Evolutionary conservation across 2,113 vertebrate species (phyloP).

Genomic region (Microtus ochrogaster): DNA sequence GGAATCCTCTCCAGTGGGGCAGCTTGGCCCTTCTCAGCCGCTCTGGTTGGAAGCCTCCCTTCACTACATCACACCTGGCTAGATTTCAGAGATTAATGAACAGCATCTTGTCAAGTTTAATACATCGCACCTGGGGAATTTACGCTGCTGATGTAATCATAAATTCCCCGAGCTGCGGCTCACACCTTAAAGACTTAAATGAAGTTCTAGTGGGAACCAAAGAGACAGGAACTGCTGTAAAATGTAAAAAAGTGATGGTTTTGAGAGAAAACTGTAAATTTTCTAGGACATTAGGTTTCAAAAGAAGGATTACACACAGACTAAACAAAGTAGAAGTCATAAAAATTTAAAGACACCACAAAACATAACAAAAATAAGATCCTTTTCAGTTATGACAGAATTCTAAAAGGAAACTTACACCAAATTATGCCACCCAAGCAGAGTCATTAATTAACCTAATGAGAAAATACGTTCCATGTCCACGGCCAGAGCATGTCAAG

Average conservation of each 20-base stretch:
- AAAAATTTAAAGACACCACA: conserved; percentile 90
- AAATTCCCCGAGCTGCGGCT: conserved; percentile 86
- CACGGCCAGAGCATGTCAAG: conserved; percentile 84
- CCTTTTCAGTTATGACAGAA: conserved; percentile 90
- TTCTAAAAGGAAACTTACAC: conserved; percentile 88
- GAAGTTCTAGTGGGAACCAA: conserved; percentile 83
- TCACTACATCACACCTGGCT: conserved; percentile 87
- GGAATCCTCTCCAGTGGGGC: conserved; percentile 77
- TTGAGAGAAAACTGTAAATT: conserved; percentile 88
- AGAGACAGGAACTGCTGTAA: conserved; percentile 82
- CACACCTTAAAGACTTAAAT: conserved; percentile 85
- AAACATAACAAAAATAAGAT: conserved; percentile 89
- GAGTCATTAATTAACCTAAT: conserved; percentile 89
- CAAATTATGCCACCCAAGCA: conserved; percentile 89
- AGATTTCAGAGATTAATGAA: conserved; percentile 87
- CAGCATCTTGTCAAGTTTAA: conserved; percentile 88
- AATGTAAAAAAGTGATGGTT: conserved; percentile 84
- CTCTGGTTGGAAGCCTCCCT: conserved; percentile 80
- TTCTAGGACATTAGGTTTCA: conserved; percentile 89
- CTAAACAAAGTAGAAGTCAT: conserved; percentile 90
- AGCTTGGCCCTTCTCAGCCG: conserved; percentile 73
- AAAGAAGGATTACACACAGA: conserved; percentile 90
- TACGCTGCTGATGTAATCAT: conserved; percentile 85
- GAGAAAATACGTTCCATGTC: conserved; percentile 90
- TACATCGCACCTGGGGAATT: conserved; percentile 83